phyloP scores from a whole-genome alignment of 2,888 invertebrate genomes.

The Dicyrtomina minuta region DNA sequence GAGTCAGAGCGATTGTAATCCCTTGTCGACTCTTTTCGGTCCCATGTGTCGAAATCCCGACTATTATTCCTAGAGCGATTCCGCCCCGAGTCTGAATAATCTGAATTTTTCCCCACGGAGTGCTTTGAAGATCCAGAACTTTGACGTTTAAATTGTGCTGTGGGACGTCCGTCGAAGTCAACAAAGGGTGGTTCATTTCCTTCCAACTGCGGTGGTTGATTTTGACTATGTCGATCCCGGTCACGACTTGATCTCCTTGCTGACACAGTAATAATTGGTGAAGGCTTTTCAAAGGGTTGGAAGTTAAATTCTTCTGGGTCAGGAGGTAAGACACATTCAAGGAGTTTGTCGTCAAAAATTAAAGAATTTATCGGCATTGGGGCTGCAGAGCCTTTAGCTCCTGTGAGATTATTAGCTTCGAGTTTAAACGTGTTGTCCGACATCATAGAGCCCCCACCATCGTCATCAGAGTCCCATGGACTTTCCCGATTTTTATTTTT shows the following conservation, averaged over 20 bases:
- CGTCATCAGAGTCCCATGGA: slow-evolving; percentile 50
- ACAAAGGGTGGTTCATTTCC: too few species aligned
- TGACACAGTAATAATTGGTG: slow-evolving; percentile 28
- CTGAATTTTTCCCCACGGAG: slow-evolving; percentile 48
- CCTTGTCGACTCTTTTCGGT: slow-evolving; percentile 20
- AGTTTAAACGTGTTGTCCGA: too few species aligned
- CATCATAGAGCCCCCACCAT: not conserved
- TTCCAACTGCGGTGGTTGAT: too few species aligned
- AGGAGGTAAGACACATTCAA: slow-evolving; percentile 16
- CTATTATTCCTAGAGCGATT: slow-evolving; percentile 35
- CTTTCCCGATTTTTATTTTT: slow-evolving; percentile 34
- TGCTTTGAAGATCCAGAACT: slow-evolving; percentile 52
- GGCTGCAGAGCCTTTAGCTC: too few species aligned
- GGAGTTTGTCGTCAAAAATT: slow-evolving; percentile 13
- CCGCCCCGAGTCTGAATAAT: slow-evolving; percentile 48
- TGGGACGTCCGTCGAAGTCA: not conserved
- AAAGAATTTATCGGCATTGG: too few species aligned
- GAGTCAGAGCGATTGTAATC: slow-evolving; percentile 40
- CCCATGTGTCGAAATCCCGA: slow-evolving; percentile 35
- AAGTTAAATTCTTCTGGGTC: slow-evolving; percentile 48
- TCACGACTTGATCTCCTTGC: slow-evolving; percentile 27
- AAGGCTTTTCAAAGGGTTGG: slow-evolving; percentile 50
- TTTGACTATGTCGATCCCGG: not conserved
- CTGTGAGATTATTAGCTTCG: too few species aligned
- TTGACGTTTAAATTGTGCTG: slow-evolving; percentile 46